Evolutionary conservation across 2,797 vertebrate genomes (phyloP).

Genomic region (Xiphophorus birchmanni): DNA sequence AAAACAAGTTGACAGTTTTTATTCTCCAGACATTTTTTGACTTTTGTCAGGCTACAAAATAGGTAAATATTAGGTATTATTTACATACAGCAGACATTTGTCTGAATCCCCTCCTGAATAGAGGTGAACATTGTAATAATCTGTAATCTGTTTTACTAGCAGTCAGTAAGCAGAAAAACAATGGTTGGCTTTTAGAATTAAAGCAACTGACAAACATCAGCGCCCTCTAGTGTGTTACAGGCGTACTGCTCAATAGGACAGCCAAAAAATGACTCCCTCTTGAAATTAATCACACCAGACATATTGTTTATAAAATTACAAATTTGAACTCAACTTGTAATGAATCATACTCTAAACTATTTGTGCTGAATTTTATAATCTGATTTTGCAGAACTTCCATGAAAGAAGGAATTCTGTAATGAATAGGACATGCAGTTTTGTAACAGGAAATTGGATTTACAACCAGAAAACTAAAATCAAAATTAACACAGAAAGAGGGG

Average conservation of each 20-base stretch:
- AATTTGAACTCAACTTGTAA: not conserved
- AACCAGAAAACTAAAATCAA: not conserved
- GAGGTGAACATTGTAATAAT: not conserved
- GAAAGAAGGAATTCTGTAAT: not conserved
- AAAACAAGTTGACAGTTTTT: not conserved
- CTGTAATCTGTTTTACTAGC: not conserved
- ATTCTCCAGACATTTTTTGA: too few relatives aligned
- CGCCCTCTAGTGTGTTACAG: constrained; percentile 20
- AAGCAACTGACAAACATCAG: not conserved
- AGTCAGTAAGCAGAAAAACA: not conserved
- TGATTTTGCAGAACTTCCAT: not conserved
- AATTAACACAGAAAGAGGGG: not conserved
- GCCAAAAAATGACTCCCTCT: too few relatives aligned
- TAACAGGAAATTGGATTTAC: not conserved
- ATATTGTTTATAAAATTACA: not conserved
- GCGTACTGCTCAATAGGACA: not conserved
- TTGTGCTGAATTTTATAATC: not conserved
- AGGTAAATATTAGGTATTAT: not conserved
- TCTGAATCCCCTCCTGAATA: not conserved
- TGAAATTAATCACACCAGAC: not conserved
- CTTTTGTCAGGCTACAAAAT: not conserved
- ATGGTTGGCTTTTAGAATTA: not conserved
- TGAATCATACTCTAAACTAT: too few relatives aligned
- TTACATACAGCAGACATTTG: not conserved
- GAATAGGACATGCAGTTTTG: not conserved